phyloP scores from a whole-genome alignment of 53 echinoderm and acorn worm genomes.

The Astropecten irregularis region DNA sequence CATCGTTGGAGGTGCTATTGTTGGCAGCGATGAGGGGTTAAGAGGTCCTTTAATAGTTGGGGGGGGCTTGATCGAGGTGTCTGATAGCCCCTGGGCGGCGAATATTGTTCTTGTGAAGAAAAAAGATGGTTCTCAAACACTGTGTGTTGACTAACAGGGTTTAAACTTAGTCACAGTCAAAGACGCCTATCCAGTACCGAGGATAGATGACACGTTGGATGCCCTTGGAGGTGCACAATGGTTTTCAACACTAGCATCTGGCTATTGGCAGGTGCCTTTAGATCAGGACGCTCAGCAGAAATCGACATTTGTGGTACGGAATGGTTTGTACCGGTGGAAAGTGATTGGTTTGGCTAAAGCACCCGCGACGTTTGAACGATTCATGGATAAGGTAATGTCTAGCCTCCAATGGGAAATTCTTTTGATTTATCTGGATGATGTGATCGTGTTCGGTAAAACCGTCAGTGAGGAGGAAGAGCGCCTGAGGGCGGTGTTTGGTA shows the following conservation, averaged over 20 bases:
- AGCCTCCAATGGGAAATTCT: constrained; percentile 40
- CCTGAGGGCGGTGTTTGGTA: not conserved
- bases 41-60: not conserved
- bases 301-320: not conserved
- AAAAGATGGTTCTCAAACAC: too few species aligned
- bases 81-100: too few species aligned
- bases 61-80: too few species aligned
- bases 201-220: too few species aligned
- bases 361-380: constrained; percentile 46
- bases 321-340: constrained; percentile 13
- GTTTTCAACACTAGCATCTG: too few species aligned
- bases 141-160: too few species aligned
- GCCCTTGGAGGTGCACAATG: too few species aligned
- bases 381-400: constrained; percentile 27
- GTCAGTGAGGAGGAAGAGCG: not conserved
- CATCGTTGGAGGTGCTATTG: not conserved
- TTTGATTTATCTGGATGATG: constrained; percentile 42
- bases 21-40: not conserved
- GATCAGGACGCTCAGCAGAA: constrained; percentile 1
- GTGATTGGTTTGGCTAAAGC: constrained; percentile 51
- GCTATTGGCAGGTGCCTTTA: too few species aligned
- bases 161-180: too few species aligned
- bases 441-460: constrained; percentile 31
- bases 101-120: too few species aligned
- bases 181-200: too few species aligned